A percentile compares a stretch with the other conserved stretches of the same genome.
Evolutionary conservation across 2,113 vertebrate genomes (phyloP).

Genomic region (Grus americana): DNA sequence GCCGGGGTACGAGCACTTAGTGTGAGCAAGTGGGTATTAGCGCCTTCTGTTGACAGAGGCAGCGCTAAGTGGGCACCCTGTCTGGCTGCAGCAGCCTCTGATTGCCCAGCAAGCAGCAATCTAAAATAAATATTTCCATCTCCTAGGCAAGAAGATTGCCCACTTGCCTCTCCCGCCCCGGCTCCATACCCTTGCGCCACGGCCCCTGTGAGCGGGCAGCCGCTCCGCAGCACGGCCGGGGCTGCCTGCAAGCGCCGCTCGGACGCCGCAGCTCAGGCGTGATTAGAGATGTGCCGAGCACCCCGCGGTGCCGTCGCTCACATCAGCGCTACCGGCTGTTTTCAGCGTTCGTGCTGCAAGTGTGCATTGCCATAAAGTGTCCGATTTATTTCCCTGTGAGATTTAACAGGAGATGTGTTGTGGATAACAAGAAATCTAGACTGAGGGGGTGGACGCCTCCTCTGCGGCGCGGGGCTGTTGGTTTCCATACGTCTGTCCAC

Average conservation of each 20-base stretch:
- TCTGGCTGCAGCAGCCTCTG: neutral
- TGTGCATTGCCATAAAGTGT: rapidly evolving
- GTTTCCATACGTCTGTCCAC: neutral
- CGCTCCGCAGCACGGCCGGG: rapidly evolving
- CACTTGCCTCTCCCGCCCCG: rapidly evolving
- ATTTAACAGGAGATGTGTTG: neutral
- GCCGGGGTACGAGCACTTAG: neutral
- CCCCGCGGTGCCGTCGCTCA: rapidly evolving
- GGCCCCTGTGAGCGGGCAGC: rapidly evolving
- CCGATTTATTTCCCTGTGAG: rapidly evolving
- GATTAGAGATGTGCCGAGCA: rapidly evolving
- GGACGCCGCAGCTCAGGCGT: rapidly evolving
- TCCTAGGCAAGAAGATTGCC: neutral
- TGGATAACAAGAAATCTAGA: too few relatives aligned
- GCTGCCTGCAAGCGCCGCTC: rapidly evolving
- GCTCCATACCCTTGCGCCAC: neutral
- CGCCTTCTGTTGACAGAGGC: conserved; percentile 26
- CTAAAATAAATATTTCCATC: neutral
- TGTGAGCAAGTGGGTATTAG: neutral
- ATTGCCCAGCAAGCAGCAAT: neutral
- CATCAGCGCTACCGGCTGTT: rapidly evolving
- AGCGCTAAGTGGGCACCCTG: neutral
- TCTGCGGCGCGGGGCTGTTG: rapidly evolving
- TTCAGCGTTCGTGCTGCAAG: too few relatives aligned
- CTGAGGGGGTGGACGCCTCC: neutral